Conservation (phyloP, 2,888 invertebrate species). For the Bhutanitis thaidina region DNA sequence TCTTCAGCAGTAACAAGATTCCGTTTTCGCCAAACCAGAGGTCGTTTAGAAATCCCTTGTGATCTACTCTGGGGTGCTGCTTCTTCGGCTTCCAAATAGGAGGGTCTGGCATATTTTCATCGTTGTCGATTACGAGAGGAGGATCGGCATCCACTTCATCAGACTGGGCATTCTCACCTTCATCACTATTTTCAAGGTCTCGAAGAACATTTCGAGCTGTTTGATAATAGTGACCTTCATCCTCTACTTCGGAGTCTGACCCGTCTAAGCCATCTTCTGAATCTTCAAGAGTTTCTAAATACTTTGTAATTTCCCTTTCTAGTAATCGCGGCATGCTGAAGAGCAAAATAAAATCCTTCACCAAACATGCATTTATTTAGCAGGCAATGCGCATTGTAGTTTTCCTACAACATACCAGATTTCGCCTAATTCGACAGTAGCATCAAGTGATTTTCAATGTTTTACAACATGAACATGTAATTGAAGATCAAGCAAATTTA, state of each 20-base stretch:
- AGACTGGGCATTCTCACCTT: constrained; percentile 31
- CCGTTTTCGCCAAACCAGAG: constrained; percentile 26
- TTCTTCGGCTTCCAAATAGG: constrained; percentile 33
- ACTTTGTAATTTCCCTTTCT: constrained; percentile 36
- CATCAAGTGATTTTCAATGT: constrained; percentile 32
- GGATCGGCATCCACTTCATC: constrained; percentile 27
- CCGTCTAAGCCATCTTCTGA: no score
- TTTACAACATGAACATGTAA: constrained; percentile 24
- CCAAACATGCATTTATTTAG: constrained; percentile 37
- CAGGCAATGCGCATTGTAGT: constrained; percentile 28
- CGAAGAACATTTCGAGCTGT: constrained; percentile 35
- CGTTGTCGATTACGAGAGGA: constrained; percentile 32
- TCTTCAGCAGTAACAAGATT: constrained; percentile 31
- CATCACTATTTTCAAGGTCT: constrained; percentile 33
- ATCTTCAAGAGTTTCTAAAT: constrained; percentile 33
- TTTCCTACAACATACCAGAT: constrained; percentile 34
- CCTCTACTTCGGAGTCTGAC: no score
- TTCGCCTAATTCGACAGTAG: constrained; percentile 30
- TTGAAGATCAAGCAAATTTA: no score
- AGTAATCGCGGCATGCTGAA: constrained; percentile 36
- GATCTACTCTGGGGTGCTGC: constrained; percentile 32
- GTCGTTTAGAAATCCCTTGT: constrained; percentile 35
- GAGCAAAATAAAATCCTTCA: constrained; percentile 37
- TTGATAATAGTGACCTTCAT: constrained; percentile 32
- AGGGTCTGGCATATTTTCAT: constrained; percentile 35